Evolutionary conservation across 2,888 invertebrate genomes (phyloP).

Genomic region (Achlya flavicornis): DNA sequence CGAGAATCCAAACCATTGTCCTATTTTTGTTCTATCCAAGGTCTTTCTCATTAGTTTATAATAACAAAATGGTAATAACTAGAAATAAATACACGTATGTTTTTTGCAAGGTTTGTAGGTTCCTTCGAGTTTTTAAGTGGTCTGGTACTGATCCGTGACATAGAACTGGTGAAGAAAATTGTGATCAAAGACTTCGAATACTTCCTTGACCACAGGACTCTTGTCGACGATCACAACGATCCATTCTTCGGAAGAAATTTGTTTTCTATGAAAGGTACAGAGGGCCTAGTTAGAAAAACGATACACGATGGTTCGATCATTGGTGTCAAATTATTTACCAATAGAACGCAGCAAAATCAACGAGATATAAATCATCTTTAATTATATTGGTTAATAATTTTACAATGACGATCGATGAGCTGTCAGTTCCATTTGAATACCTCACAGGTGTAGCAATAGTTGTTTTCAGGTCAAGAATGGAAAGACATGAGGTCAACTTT

Average conservation of each 20-base stretch:
- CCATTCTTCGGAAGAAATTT: conserved; percentile 77
- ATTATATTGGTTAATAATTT: not conserved
- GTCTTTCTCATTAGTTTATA: too few species aligned
- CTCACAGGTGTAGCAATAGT: too few species aligned
- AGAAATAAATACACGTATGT: too few species aligned
- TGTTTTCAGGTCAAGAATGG: conserved; percentile 45
- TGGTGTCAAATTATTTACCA: not conserved
- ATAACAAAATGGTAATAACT: too few species aligned
- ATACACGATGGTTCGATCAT: not conserved
- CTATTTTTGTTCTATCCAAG: too few species aligned
- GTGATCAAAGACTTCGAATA: conserved; percentile 81
- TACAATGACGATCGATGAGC: too few species aligned
- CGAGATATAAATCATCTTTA: not conserved
- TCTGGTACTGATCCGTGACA: conserved; percentile 64
- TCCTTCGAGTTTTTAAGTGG: conserved; percentile 66
- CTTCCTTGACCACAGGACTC: conserved; percentile 72
- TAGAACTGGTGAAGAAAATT: conserved; percentile 77
- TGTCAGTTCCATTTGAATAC: too few species aligned
- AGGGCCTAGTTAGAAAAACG: too few species aligned
- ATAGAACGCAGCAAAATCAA: too few species aligned
- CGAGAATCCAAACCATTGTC: too few species aligned
- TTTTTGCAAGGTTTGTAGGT: conserved; percentile 55
- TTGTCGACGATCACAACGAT: conserved; percentile 61
- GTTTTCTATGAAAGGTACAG: conserved; percentile 70
- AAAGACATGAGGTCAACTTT: conserved; percentile 64